phyloP scores from a whole-genome alignment of 2,888 invertebrate species.

The Agrotis exclamationis region DNA sequence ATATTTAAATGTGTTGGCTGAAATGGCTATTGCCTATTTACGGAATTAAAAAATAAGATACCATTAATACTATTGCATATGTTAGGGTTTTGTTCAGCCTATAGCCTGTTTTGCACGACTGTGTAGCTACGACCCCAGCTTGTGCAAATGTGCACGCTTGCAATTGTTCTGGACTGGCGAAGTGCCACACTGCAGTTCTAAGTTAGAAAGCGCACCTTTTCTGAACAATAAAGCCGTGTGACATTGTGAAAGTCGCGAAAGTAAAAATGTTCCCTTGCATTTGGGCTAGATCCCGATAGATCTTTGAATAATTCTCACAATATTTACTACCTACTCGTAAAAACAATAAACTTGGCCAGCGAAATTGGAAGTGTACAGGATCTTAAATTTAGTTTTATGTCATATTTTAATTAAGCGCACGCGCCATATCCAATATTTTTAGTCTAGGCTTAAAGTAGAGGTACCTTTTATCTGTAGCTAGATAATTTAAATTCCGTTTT shows the following conservation, averaged over 20 bases:
- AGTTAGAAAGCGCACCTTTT: neutral
- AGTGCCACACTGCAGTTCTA: neutral
- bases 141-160: conserved; percentile 1
- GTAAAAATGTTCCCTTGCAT: neutral
- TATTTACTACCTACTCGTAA: too few species aligned
- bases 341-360: neutral
- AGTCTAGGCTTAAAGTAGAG: conserved; percentile 8
- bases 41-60: neutral
- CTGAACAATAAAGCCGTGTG: neutral
- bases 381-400: neutral
- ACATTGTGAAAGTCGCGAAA: neutral
- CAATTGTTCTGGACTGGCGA: neutral
- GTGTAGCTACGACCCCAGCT: neutral
- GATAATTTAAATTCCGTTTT: conserved; percentile 5
- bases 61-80: neutral
- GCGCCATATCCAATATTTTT: neutral
- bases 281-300: too few species aligned
- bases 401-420: neutral
- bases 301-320: too few species aligned
- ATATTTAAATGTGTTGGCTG: conserved; percentile 11
- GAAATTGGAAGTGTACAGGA: too few species aligned
- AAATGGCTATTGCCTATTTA: conserved; percentile 24
- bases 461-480: conserved; percentile 12
- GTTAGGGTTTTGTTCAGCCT: neutral
- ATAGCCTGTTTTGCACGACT: neutral